Evolutionary conservation across 2,113 vertebrate species (phyloP).

Genomic region (Cyprinus carpio): DNA sequence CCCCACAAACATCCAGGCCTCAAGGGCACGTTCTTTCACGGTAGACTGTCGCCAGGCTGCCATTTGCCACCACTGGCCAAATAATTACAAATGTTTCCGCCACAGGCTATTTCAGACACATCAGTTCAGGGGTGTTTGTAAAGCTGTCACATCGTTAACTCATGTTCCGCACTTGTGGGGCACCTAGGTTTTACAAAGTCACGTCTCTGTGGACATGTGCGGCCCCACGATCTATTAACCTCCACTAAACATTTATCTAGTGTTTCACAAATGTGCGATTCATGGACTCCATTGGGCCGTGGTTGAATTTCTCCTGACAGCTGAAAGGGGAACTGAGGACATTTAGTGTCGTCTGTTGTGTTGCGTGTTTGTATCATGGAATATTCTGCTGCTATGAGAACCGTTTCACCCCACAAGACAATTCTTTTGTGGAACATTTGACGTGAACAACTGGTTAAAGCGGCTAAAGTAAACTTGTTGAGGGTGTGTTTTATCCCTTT

Average conservation of each 20-base stretch:
- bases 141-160: not conserved
- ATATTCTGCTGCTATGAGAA: not conserved
- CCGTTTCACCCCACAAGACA: not conserved
- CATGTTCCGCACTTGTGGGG: not conserved
- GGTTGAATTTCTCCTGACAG: not conserved
- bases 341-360: not conserved
- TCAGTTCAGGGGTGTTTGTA: constrained; percentile 27
- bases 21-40: constrained; percentile 48
- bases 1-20: not conserved
- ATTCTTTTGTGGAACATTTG: not conserved
- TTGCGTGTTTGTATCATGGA: not conserved
- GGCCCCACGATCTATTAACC: not conserved
- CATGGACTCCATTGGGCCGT: not conserved
- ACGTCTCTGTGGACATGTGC: not conserved
- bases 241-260: not conserved
- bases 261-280: not conserved
- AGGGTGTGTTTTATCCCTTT: not conserved
- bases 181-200: not conserved
- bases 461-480: not conserved
- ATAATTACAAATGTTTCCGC: constrained; percentile 45
- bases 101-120: constrained; percentile 45
- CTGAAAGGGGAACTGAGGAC: not conserved
- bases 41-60: constrained; percentile 19
- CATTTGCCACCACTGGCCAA: constrained; percentile 42
- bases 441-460: not conserved